These are phyloP conservation scores for Sebastiscus tertius DNA, from an alignment of 2,797 vertebrate genomes.

Conservation along the genomic window DNA sequence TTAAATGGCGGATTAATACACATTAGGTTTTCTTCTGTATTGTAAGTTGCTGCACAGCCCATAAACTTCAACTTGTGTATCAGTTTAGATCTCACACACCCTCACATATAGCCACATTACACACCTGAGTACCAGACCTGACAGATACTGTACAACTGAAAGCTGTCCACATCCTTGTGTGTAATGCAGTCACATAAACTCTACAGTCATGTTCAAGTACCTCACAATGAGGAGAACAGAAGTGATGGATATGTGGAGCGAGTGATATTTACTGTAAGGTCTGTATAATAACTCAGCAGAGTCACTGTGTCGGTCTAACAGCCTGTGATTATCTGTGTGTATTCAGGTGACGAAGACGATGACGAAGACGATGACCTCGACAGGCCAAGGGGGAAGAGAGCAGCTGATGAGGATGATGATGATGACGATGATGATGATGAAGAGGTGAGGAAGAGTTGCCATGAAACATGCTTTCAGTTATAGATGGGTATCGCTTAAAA, in stretches of 20 bases:
- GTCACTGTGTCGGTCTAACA: neutral
- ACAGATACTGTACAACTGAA: neutral
- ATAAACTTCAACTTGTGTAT: neutral
- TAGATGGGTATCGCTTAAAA: neutral
- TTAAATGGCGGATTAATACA: too few species aligned
- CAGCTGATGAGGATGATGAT: slow-evolving; percentile 85
- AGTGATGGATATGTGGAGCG: neutral
- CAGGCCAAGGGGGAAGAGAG: slow-evolving; percentile 87
- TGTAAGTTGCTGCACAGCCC: too few species aligned
- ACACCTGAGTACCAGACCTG: neutral
- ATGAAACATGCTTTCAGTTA: neutral
- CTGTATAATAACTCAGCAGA: neutral
- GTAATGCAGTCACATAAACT: neutral
- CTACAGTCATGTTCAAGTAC: neutral
- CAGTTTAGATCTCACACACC: neutral
- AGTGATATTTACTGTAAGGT: neutral
- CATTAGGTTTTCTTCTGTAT: too few species aligned
- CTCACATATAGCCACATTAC: too few species aligned
- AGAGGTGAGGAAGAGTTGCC: slow-evolving; percentile 39
- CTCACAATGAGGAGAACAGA: too few species aligned
- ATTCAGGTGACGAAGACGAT: slow-evolving; percentile 81
- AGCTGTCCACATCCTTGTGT: neutral
- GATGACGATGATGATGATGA: slow-evolving; percentile 82
- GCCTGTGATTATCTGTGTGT: slow-evolving; percentile 1
- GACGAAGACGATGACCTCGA: slow-evolving; percentile 90